phyloP scores from a whole-genome alignment of 2,888 invertebrate species.

The Leptarthrus brevirostris region DNA sequence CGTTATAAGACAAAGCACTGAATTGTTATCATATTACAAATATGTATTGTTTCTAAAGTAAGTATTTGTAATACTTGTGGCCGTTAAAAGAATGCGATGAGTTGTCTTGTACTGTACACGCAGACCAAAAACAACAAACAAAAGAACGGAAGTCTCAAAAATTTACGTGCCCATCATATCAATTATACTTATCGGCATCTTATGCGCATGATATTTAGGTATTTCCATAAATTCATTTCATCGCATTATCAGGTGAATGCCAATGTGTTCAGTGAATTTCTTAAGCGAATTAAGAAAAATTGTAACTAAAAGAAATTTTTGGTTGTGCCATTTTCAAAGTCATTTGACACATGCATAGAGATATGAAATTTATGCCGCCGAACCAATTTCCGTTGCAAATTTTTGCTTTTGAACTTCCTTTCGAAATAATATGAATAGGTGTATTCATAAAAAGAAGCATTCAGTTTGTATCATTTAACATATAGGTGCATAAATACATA shows the following conservation, averaged over 20 bases:
- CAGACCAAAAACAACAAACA: conserved; percentile 51
- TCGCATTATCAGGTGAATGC: conserved; percentile 49
- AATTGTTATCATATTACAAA: conserved; percentile 25
- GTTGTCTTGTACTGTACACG: conserved; percentile 23
- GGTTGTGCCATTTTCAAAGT: not conserved
- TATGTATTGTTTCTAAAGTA: conserved; percentile 19
- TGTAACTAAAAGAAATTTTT: conserved; percentile 32
- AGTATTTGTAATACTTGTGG: conserved; percentile 3
- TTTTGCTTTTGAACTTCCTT: no score
- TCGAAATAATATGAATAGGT: no score
- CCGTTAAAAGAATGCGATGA: conserved; percentile 17
- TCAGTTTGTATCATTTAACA: no score
- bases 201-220: conserved; percentile 53
- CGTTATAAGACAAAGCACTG: conserved; percentile 20
- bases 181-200: conserved; percentile 41
- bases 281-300: conserved; percentile 31
- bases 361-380: no score
- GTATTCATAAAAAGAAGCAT: no score
- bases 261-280: conserved; percentile 37
- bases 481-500: no score
- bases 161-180: conserved; percentile 48
- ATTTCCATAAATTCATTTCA: conserved; percentile 53
- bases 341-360: no score
- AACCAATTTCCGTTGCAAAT: no score
- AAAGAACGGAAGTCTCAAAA: conserved; percentile 55